Percentiles rank a stretch among this genome's conserved stretches.
These are phyloP conservation scores for Chrysomela aeneicollis DNA, from an alignment of 2,888 invertebrate genomes.

Conservation along the genomic window DNA sequence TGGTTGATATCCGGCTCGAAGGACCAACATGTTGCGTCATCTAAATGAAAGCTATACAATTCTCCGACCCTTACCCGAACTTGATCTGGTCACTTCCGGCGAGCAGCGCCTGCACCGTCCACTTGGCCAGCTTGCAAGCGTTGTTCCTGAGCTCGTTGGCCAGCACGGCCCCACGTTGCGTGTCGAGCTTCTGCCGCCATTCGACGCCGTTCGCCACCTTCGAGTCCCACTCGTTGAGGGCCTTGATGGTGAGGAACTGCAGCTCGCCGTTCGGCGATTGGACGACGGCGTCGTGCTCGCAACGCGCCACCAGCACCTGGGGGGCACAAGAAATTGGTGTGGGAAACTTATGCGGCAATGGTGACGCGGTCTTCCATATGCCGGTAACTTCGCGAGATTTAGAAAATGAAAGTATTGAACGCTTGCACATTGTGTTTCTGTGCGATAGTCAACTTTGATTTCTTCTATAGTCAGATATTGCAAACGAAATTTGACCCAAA, in stretches of 20 bases:
- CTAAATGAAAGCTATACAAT: too few relatives aligned
- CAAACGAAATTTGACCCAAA: too few relatives aligned
- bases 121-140: constrained; percentile 99
- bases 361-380: too few relatives aligned
- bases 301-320: constrained; percentile 84
- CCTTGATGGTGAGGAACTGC: constrained; percentile 95
- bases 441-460: too few relatives aligned
- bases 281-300: constrained; percentile 96
- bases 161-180: constrained; percentile 96
- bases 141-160: constrained; percentile 99
- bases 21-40: too few relatives aligned
- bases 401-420: too few relatives aligned
- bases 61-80: constrained; percentile 69
- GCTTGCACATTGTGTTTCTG: too few relatives aligned
- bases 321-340: too few relatives aligned
- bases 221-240: constrained; percentile 99
- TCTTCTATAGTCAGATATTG: too few relatives aligned
- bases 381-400: too few relatives aligned
- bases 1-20: too few relatives aligned
- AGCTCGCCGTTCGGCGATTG: constrained; percentile 86
- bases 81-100: constrained; percentile 98
- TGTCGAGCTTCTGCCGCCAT: constrained; percentile 97
- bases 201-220: constrained; percentile 95
- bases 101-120: constrained; percentile 93
- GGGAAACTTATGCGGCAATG: too few relatives aligned